Conservation (phyloP, 2,113 vertebrate genomes). For the Scalopus aquaticus region DNA sequence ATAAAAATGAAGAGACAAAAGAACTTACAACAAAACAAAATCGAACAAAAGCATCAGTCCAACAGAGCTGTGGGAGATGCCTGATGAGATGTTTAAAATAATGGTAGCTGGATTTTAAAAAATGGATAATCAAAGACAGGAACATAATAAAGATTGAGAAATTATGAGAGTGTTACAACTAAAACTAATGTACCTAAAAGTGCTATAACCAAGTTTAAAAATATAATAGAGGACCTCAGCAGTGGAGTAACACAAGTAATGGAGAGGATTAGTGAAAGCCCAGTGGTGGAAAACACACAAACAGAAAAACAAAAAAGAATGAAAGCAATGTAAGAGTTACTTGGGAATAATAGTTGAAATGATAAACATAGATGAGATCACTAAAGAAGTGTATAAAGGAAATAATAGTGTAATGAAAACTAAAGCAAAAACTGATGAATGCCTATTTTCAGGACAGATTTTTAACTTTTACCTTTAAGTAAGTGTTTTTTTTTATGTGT, state of each 20-base stretch:
- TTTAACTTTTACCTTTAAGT: neutral
- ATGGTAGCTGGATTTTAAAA: too few relatives aligned
- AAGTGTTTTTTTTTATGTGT: neutral
- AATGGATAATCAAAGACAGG: too few relatives aligned
- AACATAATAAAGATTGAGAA: neutral
- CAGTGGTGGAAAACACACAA: too few relatives aligned
- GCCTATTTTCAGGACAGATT: neutral
- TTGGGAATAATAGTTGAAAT: slow-evolving; percentile 11
- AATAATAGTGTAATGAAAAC: neutral
- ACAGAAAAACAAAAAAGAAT: too few relatives aligned
- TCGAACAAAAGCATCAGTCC: too few relatives aligned
- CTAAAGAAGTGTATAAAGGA: neutral
- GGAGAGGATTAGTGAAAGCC: too few relatives aligned
- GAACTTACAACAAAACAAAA: too few relatives aligned
- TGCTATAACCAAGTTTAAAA: neutral
- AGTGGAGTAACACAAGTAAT: too few relatives aligned
- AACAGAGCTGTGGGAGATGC: too few relatives aligned
- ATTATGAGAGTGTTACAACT: neutral
- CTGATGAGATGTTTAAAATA: too few relatives aligned
- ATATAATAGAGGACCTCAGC: too few relatives aligned
- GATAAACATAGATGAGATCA: slow-evolving; percentile 16
- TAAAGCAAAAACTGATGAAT: neutral
- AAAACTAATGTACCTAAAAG: slow-evolving; percentile 28
- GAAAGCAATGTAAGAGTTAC: neutral
- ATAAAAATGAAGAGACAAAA: too few relatives aligned